phyloP scores from a whole-genome alignment of 2,888 invertebrate genomes.

The Drosophila basisetae region DNA sequence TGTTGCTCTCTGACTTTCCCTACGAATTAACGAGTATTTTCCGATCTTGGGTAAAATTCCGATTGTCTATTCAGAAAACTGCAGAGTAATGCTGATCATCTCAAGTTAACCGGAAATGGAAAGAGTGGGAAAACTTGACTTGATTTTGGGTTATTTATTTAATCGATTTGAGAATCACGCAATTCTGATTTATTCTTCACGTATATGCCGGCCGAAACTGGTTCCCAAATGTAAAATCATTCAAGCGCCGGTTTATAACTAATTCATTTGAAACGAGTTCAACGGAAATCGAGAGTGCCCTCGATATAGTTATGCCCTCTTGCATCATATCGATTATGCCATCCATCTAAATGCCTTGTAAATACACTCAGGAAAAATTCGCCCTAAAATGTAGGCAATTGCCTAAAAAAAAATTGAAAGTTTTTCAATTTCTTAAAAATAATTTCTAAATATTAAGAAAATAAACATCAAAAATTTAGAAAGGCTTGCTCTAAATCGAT shows the following conservation, averaged over 20 bases:
- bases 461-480: not conserved
- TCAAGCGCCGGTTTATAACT: constrained; percentile 32
- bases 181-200: constrained; percentile 8
- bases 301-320: constrained; percentile 20
- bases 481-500: not conserved
- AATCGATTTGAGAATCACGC: constrained; percentile 15
- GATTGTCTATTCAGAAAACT: constrained; percentile 7
- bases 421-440: not conserved
- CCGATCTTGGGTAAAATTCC: constrained; percentile 35
- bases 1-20: constrained; percentile 58
- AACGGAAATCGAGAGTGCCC: constrained; percentile 67
- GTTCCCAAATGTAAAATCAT: constrained; percentile 54
- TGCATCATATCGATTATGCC: constrained; percentile 40
- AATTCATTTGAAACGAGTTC: constrained; percentile 49
- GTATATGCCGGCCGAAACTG: constrained; percentile 44
- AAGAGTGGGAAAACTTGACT: constrained; percentile 22
- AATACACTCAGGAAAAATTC: not conserved
- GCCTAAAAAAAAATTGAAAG: not conserved
- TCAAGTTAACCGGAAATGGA: constrained; percentile 41
- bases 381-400: not conserved
- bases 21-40: constrained; percentile 7
- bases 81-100: constrained; percentile 30
- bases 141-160: constrained; percentile 47
- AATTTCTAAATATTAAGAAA: not conserved
- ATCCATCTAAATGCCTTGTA: not conserved